Conservation (phyloP, 2,113 vertebrate species). For the Ctenomys sociabilis region DNA sequence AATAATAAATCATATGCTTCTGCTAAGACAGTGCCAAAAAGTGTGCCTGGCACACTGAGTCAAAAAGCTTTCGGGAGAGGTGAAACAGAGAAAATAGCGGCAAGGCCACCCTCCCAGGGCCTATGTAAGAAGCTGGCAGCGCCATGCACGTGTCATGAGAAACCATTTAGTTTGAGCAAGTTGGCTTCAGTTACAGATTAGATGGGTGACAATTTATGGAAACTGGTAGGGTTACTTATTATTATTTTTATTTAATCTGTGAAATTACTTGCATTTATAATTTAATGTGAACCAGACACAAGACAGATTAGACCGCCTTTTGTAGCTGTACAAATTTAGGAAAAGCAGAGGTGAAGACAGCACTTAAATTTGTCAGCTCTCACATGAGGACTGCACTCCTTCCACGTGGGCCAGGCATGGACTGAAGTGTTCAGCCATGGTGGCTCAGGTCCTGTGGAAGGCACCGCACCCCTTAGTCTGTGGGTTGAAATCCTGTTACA, state of each 20-base stretch:
- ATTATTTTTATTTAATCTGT: background rate
- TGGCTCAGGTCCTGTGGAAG: background rate
- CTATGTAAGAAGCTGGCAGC: accelerated
- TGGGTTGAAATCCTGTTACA: background rate
- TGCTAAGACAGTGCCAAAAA: background rate
- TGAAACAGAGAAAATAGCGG: background rate
- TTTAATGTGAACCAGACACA: background rate
- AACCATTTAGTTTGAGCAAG: background rate
- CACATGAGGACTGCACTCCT: background rate
- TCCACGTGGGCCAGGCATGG: background rate
- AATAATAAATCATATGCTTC: background rate
- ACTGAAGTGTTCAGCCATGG: background rate
- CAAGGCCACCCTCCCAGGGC: too few species aligned
- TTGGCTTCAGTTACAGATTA: background rate
- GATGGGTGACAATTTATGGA: background rate
- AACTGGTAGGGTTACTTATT: background rate
- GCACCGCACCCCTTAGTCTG: background rate
- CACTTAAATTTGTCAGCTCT: background rate
- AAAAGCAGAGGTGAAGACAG: constrained; percentile 37
- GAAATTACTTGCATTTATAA: background rate
- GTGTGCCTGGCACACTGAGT: background rate
- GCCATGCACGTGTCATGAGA: accelerated
- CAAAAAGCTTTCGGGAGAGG: background rate
- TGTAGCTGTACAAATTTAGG: background rate
- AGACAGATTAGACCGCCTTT: background rate